phyloP scores from a whole-genome alignment of 92 coral and sea anemone genomes.

The Porites evermanni region DNA sequence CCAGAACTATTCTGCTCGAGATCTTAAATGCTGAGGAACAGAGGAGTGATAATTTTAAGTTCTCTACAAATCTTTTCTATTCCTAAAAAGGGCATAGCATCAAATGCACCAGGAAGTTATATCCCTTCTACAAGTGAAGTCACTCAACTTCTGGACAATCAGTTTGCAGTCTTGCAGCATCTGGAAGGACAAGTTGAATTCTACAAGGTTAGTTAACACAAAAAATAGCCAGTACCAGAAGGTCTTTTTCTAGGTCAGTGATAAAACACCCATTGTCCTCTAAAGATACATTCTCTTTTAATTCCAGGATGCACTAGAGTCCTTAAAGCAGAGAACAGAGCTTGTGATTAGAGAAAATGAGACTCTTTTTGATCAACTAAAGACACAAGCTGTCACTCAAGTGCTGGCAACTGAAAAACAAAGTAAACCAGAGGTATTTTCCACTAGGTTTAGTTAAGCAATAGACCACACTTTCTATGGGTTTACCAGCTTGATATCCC shows the following conservation, averaged over 20 bases:
- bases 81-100: neutral
- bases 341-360: constrained; percentile 87
- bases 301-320: constrained; percentile 78
- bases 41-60: no score
- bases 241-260: no score
- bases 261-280: no score
- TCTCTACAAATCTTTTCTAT: neutral
- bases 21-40: no score
- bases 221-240: no score
- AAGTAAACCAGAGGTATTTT: constrained; percentile 8
- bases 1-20: no score
- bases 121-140: constrained; percentile 77
- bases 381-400: constrained; percentile 71
- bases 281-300: neutral
- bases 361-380: constrained; percentile 80
- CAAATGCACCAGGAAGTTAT: neutral
- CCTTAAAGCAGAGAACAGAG: constrained; percentile 81
- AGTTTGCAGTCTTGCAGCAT: constrained; percentile 78
- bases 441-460: no score
- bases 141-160: constrained; percentile 78
- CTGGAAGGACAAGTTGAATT: constrained; percentile 86
- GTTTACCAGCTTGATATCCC: no score
- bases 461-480: no score
- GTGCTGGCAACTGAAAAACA: constrained; percentile 51
- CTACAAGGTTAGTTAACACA: constrained; percentile 73